These are phyloP conservation scores for Actinostola sp. DNA, from an alignment of 92 coral and sea anemone species.

Conservation along the genomic window DNA sequence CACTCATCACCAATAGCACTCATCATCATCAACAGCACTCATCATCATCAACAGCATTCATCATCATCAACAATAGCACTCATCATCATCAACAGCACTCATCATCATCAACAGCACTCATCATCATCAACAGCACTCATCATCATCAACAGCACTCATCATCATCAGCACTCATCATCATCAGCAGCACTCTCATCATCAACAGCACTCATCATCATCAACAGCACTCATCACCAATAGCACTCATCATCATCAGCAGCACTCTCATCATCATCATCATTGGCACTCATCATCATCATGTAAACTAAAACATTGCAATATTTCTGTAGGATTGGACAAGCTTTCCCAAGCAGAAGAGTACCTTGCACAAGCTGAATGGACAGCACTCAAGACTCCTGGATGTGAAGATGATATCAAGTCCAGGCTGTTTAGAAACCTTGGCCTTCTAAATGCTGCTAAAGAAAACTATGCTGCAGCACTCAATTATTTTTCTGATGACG, in stretches of 20 bases:
- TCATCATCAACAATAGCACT: too few species aligned
- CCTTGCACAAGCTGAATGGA: slow-evolving; percentile 98
- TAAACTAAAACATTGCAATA: neutral
- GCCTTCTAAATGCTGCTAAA: slow-evolving; percentile 89
- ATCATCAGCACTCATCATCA: too few species aligned
- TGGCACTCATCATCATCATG: neutral
- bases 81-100: too few species aligned
- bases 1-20: too few species aligned
- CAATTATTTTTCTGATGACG: slow-evolving; percentile 91
- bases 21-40: too few species aligned
- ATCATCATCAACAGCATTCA: too few species aligned
- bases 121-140: too few species aligned
- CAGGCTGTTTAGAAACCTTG: slow-evolving; percentile 89
- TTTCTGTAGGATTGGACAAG: slow-evolving; percentile 71
- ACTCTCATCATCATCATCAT: neutral
- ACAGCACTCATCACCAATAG: too few species aligned
- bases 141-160: too few species aligned
- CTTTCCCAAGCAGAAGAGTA: slow-evolving; percentile 95
- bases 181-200: too few species aligned
- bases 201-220: too few species aligned
- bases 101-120: too few species aligned
- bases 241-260: neutral
- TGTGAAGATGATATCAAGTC: slow-evolving; percentile 88
- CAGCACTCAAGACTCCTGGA: slow-evolving; percentile 94
- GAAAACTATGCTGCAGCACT: slow-evolving; percentile 84